Percentiles rank a stretch among this genome's conserved stretches.
Evolutionary conservation across 2,888 invertebrate species (phyloP).

Genomic region (Melanargia galathea): DNA sequence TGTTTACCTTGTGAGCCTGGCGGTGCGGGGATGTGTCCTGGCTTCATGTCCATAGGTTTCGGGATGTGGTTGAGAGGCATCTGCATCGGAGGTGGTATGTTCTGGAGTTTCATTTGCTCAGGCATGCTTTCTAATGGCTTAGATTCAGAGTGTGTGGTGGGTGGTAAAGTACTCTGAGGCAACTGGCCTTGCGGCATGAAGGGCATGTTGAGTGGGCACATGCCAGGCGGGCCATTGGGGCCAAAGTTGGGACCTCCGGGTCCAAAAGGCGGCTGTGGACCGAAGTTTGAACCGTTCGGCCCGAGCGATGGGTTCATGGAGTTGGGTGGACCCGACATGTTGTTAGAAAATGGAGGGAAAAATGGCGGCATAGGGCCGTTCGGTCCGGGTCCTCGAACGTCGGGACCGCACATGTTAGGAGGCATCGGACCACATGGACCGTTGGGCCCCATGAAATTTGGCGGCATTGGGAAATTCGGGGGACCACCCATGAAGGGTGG

Average conservation of each 20-base stretch:
- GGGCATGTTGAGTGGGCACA: constrained; percentile 58
- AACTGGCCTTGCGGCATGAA: constrained; percentile 51
- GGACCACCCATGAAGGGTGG: constrained; percentile 65
- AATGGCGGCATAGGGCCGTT: constrained; percentile 57
- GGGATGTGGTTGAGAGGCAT: constrained; percentile 83
- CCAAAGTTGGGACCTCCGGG: constrained; percentile 63
- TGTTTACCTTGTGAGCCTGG: constrained; percentile 63
- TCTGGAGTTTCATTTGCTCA: constrained; percentile 83
- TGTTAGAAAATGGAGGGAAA: constrained; percentile 54
- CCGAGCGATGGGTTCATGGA: constrained; percentile 62
- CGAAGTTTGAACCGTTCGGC: constrained; percentile 64
- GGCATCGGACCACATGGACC: constrained; percentile 57
- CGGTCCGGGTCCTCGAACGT: constrained; percentile 51
- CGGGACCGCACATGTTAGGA: constrained; percentile 56
- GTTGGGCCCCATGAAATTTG: constrained; percentile 70
- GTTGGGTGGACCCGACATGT: constrained; percentile 53
- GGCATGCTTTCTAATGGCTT: constrained; percentile 55
- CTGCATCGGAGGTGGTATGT: constrained; percentile 84
- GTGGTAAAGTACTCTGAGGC: constrained; percentile 46
- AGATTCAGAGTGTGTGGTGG: constrained; percentile 50
- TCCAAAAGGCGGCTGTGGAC: constrained; percentile 66
- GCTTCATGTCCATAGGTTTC: constrained; percentile 83
- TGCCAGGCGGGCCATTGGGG: constrained; percentile 46
- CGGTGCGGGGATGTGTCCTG: constrained; percentile 79
- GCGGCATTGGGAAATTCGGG: constrained; percentile 69